Base-by-base conservation (phyloP, 2,888 invertebrate genomes). In the Meteorus cinctellus region DNA sequence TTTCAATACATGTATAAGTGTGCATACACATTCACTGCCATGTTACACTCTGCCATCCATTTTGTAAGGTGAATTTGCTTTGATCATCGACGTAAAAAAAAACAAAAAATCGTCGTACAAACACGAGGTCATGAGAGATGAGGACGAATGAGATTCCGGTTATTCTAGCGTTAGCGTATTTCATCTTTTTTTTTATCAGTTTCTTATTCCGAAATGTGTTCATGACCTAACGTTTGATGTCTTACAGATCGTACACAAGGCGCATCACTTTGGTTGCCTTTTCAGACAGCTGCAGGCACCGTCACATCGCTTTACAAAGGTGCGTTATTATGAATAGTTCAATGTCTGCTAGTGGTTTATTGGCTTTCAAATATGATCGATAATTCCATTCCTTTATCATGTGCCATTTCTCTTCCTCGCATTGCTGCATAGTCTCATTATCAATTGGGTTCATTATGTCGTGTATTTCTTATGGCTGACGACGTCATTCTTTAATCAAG, bases 261-360 rank as follows among this genome's bases (percentile, higher is more conserved):
- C 79, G 92, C 93, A 78, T 90, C 91, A 69, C 89, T 94, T 77
- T 95, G 95, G 95, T 89, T 94, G 86, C 94, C 95, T 83, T 95
- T 95, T 90, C 95, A 95, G 90, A 94, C 94, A 84, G 95, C 95
- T 84, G 95, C 95, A 83, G 94, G 94, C 76, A 94, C 94, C 81
- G 94, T 95, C 81, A 95, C 95, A 79, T 92, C 94, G 75, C 90
- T 95, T 80, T 95, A 95, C 89, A 95, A 94, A 94, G 95, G 95
- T 94, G 89, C 82, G 85, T 85, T 19, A 55, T 55, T n/a, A 12
- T 41, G 4, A 24, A 55, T 78, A 75, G 29, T 27, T 48, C 60
- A 77, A 78, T 77, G 72, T 72, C 74, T 76, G 74, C 79, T 68
- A 59, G 75, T 62, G 60, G 70, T 41, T 73, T 16, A 48, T 55